Evolutionary conservation across 2,888 invertebrate species (phyloP).

Genomic region (Mimas tiliae): DNA sequence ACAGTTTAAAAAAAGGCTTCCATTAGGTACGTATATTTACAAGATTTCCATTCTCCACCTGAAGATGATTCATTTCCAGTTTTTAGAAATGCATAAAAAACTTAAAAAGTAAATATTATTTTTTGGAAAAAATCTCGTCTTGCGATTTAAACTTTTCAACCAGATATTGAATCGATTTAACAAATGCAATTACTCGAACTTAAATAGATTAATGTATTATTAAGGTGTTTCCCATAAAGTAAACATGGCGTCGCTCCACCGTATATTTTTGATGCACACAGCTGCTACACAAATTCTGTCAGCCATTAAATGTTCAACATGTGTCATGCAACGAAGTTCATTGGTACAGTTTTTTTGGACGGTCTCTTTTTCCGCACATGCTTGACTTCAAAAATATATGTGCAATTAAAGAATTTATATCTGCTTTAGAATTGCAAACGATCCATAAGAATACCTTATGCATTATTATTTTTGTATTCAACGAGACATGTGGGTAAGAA

Average conservation of each 20-base stretch:
- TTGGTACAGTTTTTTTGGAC: neutral
- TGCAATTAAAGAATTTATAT: neutral
- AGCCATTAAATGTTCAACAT: neutral
- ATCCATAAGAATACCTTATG: neutral
- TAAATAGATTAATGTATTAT: neutral
- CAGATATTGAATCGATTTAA: no score
- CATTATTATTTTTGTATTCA: neutral
- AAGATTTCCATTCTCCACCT: no score
- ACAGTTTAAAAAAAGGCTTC: no score
- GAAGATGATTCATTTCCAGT: no score
- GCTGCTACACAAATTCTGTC: conserved; percentile 8
- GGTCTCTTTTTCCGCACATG: neutral
- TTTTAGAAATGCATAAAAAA: no score
- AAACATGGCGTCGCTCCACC: neutral
- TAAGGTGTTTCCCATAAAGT: neutral
- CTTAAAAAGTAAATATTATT: no score
- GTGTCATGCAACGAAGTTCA: conserved; percentile 8
- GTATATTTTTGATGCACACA: conserved; percentile 1
- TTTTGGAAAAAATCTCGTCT: no score
- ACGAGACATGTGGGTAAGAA: no score
- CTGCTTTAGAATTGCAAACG: neutral
- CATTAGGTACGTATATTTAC: no score
- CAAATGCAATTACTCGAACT: no score
- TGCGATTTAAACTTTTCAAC: no score
- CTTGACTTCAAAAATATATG: neutral